Base-by-base conservation (phyloP, 2,888 invertebrate genomes). In the Lapara coniferarum region DNA sequence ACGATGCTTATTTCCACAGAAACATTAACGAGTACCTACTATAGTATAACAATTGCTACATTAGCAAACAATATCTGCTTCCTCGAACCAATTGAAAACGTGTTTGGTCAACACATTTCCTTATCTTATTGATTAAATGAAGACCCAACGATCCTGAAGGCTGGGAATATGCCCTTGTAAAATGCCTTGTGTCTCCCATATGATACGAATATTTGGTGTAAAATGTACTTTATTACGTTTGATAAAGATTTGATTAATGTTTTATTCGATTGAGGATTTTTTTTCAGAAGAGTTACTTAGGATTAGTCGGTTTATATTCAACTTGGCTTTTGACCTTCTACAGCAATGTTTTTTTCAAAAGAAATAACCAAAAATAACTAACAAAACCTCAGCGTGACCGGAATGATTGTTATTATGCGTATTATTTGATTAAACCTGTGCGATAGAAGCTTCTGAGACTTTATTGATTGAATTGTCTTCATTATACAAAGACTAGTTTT, bases 101-200 rank as follows among this genome's bases (percentile, higher is more conserved):
- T 66, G 58, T 66, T 49, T 12, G 51, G 59, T 58, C 75, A 74
- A 66, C 69, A 71, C 71, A 72, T 73, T 75, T 73, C 70, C 74
- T 76, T 80, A 81, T 78, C 81, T 76, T 74, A 75, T 79, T 81
- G 80, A 81, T 80, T 79, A 79, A 78, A 73, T 77, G 77, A 73
- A 73, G 74, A 75, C 70, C 71, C 75, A 66, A 66, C 63, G 58
- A 10, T 10, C 52, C 55, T 55, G 67, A 71, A 68, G 59, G 55
- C 19, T 55, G 6, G 8, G 53, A 55, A 55, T 19, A 19, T 1
- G 10, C 19, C 53, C 55, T 55, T 55, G 55, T 55, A 10, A 55
- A 4, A 55, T 2, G 12, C 55, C 10, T 19, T 19, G 2, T 25
- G n/a, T 25, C 25, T 25, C 25, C 25, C 25, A 25, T 25, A 25